These are phyloP conservation scores for Actinostola sp. DNA, from an alignment of 92 coral and sea anemone species.

Conservation along the genomic window DNA sequence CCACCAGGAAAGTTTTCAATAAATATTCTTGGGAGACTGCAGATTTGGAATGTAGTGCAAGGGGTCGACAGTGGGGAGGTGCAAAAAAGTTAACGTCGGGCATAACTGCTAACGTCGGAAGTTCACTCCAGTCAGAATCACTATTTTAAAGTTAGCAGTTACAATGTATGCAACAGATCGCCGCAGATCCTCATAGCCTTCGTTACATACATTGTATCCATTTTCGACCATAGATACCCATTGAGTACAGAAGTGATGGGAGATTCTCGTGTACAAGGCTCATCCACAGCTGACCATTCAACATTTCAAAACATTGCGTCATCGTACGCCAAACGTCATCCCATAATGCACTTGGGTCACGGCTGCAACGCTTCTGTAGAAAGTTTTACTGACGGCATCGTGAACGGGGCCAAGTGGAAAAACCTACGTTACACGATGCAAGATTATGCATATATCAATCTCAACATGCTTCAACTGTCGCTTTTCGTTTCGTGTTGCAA, in stretches of 20 bases:
- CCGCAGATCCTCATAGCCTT: not conserved
- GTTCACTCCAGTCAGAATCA: too few relatives aligned
- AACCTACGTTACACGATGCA: slow-evolving; percentile 88
- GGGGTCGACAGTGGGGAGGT: too few relatives aligned
- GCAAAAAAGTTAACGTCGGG: too few relatives aligned
- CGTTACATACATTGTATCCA: not conserved
- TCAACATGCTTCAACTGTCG: slow-evolving; percentile 72
- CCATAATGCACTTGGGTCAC: slow-evolving; percentile 84
- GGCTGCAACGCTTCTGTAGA: slow-evolving; percentile 77
- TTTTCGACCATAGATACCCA: slow-evolving; percentile 66
- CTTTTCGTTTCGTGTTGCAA: slow-evolving; percentile 91
- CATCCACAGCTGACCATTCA: slow-evolving; percentile 72
- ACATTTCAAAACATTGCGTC: slow-evolving; percentile 79
- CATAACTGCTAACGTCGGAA: too few relatives aligned
- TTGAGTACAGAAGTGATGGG: slow-evolving; percentile 54
- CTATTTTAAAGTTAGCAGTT: too few relatives aligned
- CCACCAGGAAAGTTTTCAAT: too few relatives aligned
- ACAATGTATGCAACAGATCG: not conserved
- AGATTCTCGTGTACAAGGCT: slow-evolving; percentile 50
- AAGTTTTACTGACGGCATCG: slow-evolving; percentile 70
- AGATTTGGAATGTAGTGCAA: too few relatives aligned
- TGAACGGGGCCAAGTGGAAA: slow-evolving; percentile 79
- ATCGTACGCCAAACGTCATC: slow-evolving; percentile 72
- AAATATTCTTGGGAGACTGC: too few relatives aligned
- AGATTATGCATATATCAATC: slow-evolving; percentile 79